These are phyloP conservation scores for Oedothorax gibbosus DNA, from an alignment of 1,140 invertebrate species.

Conservation along the genomic window DNA sequence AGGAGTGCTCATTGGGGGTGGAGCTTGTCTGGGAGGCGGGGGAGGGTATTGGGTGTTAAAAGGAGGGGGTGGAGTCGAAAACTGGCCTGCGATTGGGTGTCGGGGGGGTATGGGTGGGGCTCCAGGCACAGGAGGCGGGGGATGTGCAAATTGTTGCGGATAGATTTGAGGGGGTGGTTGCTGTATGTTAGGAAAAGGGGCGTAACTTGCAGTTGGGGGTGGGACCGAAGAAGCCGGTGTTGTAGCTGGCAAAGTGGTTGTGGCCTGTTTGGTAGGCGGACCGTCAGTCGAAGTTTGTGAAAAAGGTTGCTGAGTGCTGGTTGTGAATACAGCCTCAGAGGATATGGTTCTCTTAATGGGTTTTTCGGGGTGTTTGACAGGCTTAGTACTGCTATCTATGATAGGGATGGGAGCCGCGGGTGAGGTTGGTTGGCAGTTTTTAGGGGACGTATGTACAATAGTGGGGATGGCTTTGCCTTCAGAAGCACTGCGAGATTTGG, in stretches of 20 bases:
- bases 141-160: slow-evolving; percentile 30
- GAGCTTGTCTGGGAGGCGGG: not conserved
- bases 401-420: slow-evolving; percentile 16
- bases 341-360: not conserved
- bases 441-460: slow-evolving; percentile 25
- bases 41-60: slow-evolving; percentile 46
- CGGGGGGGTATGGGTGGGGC: slow-evolving; percentile 14
- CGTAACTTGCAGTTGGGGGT: slow-evolving; percentile 29
- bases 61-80: slow-evolving; percentile 16
- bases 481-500: not conserved
- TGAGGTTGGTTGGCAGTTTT: slow-evolving; percentile 41
- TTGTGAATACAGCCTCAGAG: slow-evolving; percentile 24
- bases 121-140: slow-evolving; percentile 26
- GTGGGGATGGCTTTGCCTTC: slow-evolving; percentile 48
- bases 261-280: not conserved
- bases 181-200: slow-evolving; percentile 39
- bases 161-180: slow-evolving; percentile 51
- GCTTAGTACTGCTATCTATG: slow-evolving; percentile 7
- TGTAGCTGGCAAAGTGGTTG: not conserved
- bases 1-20: slow-evolving; percentile 28
- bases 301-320: slow-evolving; percentile 1
- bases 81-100: slow-evolving; percentile 7
- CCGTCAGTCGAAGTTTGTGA: slow-evolving; percentile 6
- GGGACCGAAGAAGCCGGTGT: slow-evolving; percentile 10
- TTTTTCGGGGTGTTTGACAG: slow-evolving; percentile 6